A percentile compares a stretch with the other conserved stretches of the same genome.
Conservation (phyloP, 2,113 vertebrate species). For the Acanthochromis polyacanthus region DNA sequence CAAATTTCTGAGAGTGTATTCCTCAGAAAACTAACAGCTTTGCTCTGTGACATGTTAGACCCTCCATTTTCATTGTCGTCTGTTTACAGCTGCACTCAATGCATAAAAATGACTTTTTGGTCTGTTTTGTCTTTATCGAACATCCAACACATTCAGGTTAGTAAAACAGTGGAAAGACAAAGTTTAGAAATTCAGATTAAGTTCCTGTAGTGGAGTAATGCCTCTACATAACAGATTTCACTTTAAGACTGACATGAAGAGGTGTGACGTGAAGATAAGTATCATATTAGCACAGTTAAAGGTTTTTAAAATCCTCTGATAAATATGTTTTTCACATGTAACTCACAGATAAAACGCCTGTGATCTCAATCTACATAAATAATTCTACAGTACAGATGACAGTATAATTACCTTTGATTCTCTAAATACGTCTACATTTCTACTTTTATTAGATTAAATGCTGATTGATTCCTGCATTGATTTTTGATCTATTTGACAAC, state of each 20-base stretch:
- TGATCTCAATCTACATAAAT: constrained; percentile 35
- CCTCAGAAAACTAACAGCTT: too few relatives aligned
- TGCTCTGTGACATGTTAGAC: not conserved
- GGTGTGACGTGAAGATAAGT: not conserved
- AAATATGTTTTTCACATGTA: not conserved
- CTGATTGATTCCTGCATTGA: constrained; percentile 27
- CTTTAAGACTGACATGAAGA: constrained; percentile 5
- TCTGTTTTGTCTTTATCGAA: too few relatives aligned
- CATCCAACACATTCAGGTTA: not conserved
- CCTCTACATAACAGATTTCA: not conserved
- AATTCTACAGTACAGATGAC: constrained; percentile 46
- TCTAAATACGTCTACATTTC: constrained; percentile 19
- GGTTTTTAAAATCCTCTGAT: too few relatives aligned
- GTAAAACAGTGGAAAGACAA: constrained; percentile 26
- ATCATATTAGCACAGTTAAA: constrained; percentile 19
- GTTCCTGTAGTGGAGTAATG: constrained; percentile 7
- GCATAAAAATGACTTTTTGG: too few relatives aligned
- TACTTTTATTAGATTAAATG: constrained; percentile 24
- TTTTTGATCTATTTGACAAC: constrained; percentile 12
- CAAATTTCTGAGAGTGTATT: too few relatives aligned
- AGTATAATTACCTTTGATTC: constrained; percentile 6
- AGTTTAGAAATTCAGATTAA: not conserved
- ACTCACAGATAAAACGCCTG: constrained; percentile 19
- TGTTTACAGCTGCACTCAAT: too few relatives aligned
- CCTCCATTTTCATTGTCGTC: not conserved